A percentile compares a stretch with the other conserved stretches of the same genome.
phyloP scores from a whole-genome alignment of 2,797 vertebrate species.

The Capromys pilorides region DNA sequence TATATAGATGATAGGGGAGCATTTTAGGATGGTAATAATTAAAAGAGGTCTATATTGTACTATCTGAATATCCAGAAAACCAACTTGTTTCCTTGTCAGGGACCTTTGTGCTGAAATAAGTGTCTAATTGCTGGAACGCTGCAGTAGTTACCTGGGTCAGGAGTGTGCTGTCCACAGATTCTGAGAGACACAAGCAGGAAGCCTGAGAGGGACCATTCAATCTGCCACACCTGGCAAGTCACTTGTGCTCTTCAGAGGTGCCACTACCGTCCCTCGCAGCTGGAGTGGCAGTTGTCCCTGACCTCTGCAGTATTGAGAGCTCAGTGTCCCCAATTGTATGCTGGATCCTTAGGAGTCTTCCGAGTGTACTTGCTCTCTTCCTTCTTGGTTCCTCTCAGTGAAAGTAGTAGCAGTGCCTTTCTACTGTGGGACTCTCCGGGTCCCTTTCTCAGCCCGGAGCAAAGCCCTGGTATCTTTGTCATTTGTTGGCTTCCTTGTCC shows the following conservation, averaged over 20 bases:
- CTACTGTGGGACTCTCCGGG: background rate
- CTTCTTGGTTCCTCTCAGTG: background rate
- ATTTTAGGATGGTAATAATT: conserved; percentile 11
- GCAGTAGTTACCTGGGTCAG: background rate
- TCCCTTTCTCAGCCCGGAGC: background rate
- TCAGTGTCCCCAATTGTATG: background rate
- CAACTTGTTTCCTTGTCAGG: background rate
- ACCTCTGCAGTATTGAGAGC: background rate
- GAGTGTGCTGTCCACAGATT: background rate
- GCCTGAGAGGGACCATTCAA: background rate
- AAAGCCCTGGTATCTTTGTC: background rate
- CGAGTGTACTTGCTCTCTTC: background rate
- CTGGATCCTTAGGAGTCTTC: background rate
- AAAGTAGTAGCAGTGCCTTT: background rate
- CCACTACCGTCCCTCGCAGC: background rate
- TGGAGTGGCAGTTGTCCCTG: background rate
- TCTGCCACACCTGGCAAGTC: background rate
- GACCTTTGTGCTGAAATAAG: conserved; percentile 28
- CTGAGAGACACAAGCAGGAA: background rate
- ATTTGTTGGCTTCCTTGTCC: background rate
- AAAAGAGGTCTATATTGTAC: background rate
- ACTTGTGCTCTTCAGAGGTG: background rate
- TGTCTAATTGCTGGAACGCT: background rate
- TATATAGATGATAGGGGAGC: conserved; percentile 22
- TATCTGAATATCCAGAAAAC: conserved; percentile 8